phyloP scores from a whole-genome alignment of 1,140 invertebrate species.

The Drosophila busckii region DNA sequence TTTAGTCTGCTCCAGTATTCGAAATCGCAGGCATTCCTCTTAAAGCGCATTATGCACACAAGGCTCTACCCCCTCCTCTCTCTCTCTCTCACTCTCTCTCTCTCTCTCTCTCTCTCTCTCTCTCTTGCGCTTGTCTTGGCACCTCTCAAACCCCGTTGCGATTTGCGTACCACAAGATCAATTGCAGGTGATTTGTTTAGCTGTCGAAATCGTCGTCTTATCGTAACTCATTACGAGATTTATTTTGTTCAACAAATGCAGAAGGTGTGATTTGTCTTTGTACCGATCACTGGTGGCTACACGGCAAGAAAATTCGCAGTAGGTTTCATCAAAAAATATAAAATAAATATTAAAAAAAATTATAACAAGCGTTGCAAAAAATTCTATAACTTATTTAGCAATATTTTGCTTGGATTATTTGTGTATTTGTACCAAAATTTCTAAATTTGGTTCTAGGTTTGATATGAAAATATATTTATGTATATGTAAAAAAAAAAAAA shows the following conservation, averaged over 20 bases:
- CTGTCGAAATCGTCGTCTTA: conserved; percentile 79
- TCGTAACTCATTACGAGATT: conserved; percentile 79
- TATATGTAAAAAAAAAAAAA: no score
- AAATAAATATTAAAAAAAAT: no score
- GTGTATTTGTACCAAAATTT: no score
- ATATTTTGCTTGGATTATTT: no score
- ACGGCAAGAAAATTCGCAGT: no score
- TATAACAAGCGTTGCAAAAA: no score
- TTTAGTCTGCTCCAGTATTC: conserved; percentile 65
- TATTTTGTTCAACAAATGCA: conserved; percentile 79
- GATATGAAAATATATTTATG: no score
- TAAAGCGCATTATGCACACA: conserved; percentile 45
- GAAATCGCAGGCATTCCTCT: conserved; percentile 71
- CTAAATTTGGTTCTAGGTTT: no score
- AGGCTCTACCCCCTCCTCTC: not conserved
- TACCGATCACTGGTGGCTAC: conserved; percentile 52
- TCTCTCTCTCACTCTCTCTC: not conserved
- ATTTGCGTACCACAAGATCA: conserved; percentile 77
- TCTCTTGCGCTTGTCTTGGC: no score
- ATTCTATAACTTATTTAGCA: no score
- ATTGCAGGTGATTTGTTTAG: conserved; percentile 79
- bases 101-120: not conserved
- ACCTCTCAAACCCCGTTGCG: no score
- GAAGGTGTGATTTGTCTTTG: conserved; percentile 79
- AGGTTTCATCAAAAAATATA: no score